Conservation (phyloP, 2,113 vertebrate species). For the Danio rerio region DNA sequence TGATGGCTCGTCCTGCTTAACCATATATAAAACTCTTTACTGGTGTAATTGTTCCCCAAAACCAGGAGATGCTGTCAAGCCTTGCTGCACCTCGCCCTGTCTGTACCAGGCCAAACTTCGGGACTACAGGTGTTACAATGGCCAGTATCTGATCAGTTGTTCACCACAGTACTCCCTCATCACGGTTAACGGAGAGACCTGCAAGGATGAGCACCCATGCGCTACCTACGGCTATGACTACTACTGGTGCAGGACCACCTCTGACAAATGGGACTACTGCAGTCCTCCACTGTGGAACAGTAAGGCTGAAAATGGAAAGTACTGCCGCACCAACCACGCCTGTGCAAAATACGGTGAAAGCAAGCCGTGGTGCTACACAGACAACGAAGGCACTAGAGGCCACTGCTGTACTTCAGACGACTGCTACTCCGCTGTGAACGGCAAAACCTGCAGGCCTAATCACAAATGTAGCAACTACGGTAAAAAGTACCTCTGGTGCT, state of each 20-base stretch:
- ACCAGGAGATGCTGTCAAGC: background rate
- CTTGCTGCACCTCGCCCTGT: conserved; percentile 18
- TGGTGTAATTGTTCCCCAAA: background rate
- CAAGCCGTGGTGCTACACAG: conserved; percentile 44
- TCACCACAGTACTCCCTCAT: conserved; percentile 44
- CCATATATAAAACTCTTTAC: rapidly evolving
- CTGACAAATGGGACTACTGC: conserved; percentile 35
- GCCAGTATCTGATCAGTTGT: background rate
- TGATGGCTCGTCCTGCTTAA: background rate
- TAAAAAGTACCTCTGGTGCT: conserved; percentile 24
- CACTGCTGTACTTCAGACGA: conserved; percentile 29
- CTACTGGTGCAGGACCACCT: conserved; percentile 45
- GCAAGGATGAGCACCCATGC: conserved; percentile 40
- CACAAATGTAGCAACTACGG: conserved; percentile 26
- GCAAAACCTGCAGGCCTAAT: conserved; percentile 6
- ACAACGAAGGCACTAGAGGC: background rate
- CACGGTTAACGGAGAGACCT: background rate
- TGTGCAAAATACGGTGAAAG: conserved; percentile 28
- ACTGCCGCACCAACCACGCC: conserved; percentile 29
- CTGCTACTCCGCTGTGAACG: conserved; percentile 18
- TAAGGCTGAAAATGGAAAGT: conserved; percentile 1
- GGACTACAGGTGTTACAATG: conserved; percentile 33
- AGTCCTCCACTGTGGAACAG: conserved; percentile 34
- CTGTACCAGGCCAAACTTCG: conserved; percentile 5
- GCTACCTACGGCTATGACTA: background rate